These are phyloP conservation scores for Pandemis heparana DNA, from an alignment of 2,888 invertebrate genomes.

Conservation along the genomic window DNA sequence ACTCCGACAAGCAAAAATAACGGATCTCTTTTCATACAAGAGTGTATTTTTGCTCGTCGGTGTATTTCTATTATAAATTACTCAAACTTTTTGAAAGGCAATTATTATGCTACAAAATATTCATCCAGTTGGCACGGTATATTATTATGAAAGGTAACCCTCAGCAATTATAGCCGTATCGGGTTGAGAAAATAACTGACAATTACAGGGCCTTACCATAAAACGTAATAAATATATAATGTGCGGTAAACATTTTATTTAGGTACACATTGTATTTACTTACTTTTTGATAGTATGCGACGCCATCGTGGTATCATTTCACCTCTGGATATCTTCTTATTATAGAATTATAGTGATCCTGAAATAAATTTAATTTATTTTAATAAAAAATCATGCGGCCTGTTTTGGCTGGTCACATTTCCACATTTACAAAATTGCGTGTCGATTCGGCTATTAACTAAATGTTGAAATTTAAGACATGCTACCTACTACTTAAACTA, in stretches of 20 bases:
- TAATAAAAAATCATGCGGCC: background rate
- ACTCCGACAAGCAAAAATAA: too few species aligned
- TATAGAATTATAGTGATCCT: slow-evolving; percentile 2
- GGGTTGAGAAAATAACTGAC: background rate
- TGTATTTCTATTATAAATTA: too few species aligned
- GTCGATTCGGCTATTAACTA: too few species aligned
- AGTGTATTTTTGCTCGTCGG: too few species aligned
- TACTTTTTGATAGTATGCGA: slow-evolving; percentile 69
- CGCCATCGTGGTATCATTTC: slow-evolving; percentile 78
- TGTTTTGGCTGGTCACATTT: too few species aligned
- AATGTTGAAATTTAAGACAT: too few species aligned
- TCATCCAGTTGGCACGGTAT: background rate
- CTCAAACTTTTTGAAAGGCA: too few species aligned
- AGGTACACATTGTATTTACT: slow-evolving; percentile 50
- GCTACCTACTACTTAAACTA: too few species aligned
- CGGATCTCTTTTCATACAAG: too few species aligned
- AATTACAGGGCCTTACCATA: background rate
- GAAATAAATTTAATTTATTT: slow-evolving; percentile 6
- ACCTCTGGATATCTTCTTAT: slow-evolving; percentile 45
- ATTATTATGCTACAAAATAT: background rate
- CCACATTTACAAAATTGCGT: too few species aligned
- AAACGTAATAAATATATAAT: too few species aligned
- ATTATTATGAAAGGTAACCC: background rate
- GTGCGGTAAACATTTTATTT: too few species aligned
- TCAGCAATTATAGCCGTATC: background rate